Conservation (phyloP, 2,797 vertebrate genomes). For the Darevskia mixta region DNA sequence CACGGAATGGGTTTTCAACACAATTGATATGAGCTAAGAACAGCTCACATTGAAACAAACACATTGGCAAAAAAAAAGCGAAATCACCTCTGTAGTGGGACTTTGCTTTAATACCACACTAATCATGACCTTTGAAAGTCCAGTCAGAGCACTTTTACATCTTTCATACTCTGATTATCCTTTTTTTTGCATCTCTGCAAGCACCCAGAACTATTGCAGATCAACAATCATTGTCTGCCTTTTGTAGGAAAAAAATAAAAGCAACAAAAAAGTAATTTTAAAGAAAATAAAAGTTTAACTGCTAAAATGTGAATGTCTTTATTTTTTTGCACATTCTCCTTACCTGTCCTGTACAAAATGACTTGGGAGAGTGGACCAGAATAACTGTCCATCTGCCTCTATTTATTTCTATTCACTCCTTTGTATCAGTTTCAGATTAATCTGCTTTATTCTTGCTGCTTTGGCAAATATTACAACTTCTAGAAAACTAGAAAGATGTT, state of each 20-base stretch:
- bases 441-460: slow-evolving; percentile 76
- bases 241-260: slow-evolving; percentile 81
- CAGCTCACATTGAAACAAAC: not conserved
- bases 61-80: not conserved
- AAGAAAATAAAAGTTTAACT: slow-evolving; percentile 85
- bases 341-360: slow-evolving; percentile 80
- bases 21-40: slow-evolving; percentile 96
- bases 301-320: slow-evolving; percentile 88
- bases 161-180: slow-evolving; percentile 63
- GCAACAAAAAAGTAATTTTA: slow-evolving; percentile 79
- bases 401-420: slow-evolving; percentile 71
- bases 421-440: slow-evolving; percentile 78
- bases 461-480: slow-evolving; percentile 74
- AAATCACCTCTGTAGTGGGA: slow-evolving; percentile 50
- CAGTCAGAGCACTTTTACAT: slow-evolving; percentile 64
- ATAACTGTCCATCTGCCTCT: slow-evolving; percentile 57
- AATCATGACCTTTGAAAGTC: slow-evolving; percentile 60
- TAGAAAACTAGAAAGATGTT: slow-evolving; percentile 70
- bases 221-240: slow-evolving; percentile 81
- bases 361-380: slow-evolving; percentile 69
- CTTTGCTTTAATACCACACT: slow-evolving; percentile 67
- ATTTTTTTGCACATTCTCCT: slow-evolving; percentile 86
- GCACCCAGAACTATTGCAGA: slow-evolving; percentile 74
- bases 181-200: slow-evolving; percentile 67
- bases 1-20: slow-evolving; percentile 99